These are phyloP conservation scores for Drosophila aldrichi DNA, from an alignment of 2,888 invertebrate species.

Conservation along the genomic window DNA sequence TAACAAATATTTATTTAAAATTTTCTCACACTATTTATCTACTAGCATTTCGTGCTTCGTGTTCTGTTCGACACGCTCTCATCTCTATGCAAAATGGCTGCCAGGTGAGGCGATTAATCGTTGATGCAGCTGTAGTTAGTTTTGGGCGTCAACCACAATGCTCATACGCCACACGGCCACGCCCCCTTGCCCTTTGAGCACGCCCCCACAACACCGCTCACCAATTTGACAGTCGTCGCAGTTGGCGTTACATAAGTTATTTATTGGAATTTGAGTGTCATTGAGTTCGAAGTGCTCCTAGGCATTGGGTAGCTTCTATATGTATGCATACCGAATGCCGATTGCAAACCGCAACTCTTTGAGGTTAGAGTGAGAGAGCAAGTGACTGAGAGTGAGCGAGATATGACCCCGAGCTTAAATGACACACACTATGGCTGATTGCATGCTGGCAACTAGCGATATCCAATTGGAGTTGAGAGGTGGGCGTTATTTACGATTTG, in stretches of 20 bases:
- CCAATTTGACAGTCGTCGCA: conserved; percentile 52
- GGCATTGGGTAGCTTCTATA: conserved; percentile 7
- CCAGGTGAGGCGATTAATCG: conserved; percentile 25
- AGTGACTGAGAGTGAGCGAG: neutral
- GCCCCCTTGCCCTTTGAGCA: neutral
- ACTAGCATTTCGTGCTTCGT: neutral
- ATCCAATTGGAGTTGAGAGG: conserved; percentile 17
- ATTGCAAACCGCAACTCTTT: conserved; percentile 51
- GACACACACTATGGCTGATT: conserved; percentile 41
- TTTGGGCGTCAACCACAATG: conserved; percentile 44
- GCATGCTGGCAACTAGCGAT: conserved; percentile 28
- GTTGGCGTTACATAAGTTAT: conserved; percentile 65
- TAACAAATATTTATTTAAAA: neutral
- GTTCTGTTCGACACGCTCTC: neutral
- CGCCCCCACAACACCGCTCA: neutral
- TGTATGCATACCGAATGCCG: conserved; percentile 8
- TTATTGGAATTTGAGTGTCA: conserved; percentile 72
- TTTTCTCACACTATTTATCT: neutral
- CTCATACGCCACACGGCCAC: conserved; percentile 41
- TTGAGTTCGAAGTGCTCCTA: conserved; percentile 29
- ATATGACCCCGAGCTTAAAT: conserved; percentile 44
- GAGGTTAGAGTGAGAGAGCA: conserved; percentile 27
- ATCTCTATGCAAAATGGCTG: conserved; percentile 12
- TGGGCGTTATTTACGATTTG: neutral
- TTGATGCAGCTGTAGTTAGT: conserved; percentile 34